Evolutionary conservation across 2,113 vertebrate species (phyloP).

Genomic region (Dascyllus trimaculatus): DNA sequence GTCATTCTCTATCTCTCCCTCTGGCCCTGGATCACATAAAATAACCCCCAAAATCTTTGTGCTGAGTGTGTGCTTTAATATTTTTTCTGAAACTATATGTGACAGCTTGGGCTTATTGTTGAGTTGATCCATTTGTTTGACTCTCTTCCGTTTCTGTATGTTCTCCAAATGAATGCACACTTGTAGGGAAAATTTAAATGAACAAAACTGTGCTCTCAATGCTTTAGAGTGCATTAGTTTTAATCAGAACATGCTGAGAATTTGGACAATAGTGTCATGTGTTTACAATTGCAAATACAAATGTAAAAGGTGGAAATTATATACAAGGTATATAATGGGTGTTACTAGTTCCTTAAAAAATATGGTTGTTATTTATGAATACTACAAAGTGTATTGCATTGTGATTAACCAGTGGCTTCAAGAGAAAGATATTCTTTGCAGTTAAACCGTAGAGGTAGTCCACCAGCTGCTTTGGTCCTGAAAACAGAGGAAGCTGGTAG

Average conservation of each 20-base stretch:
- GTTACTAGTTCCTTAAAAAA: not conserved
- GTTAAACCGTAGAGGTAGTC: not conserved
- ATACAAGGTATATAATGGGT: not conserved
- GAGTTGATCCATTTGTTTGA: too few relatives aligned
- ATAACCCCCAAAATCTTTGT: constrained; percentile 10
- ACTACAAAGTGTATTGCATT: not conserved
- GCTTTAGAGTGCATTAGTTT: not conserved
- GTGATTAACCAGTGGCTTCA: not conserved
- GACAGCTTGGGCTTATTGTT: too few relatives aligned
- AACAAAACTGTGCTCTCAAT: not conserved
- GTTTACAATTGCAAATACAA: not conserved
- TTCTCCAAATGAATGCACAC: not conserved
- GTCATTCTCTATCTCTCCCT: constrained; percentile 35
- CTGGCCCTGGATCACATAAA: constrained; percentile 18
- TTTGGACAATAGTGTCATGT: not conserved
- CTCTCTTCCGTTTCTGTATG: not conserved
- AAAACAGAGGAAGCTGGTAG: not conserved
- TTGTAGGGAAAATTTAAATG: too few relatives aligned
- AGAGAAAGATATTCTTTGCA: not conserved
- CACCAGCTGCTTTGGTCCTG: not conserved
- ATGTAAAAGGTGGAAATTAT: too few relatives aligned
- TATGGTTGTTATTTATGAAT: not conserved
- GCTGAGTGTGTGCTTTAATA: not conserved
- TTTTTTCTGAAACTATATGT: too few relatives aligned
- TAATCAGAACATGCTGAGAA: not conserved